Conservation (phyloP, 2,888 invertebrate genomes). For the Brachyopa scutellaris region DNA sequence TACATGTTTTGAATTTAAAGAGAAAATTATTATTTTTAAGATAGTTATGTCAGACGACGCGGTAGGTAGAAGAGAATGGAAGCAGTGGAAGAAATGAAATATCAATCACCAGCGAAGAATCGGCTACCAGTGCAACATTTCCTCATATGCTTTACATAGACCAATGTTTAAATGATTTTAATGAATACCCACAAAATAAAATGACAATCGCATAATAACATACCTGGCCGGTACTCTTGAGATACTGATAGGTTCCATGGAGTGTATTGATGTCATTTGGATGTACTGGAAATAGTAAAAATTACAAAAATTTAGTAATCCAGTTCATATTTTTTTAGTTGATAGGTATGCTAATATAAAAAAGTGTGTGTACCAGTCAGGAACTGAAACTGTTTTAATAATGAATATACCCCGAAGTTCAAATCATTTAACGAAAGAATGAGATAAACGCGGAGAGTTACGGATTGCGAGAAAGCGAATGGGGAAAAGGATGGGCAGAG, state of each 20-base stretch:
- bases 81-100: constrained; percentile 74
- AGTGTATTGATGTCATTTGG: constrained; percentile 78
- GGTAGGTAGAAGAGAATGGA: constrained; percentile 29
- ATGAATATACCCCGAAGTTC: too few relatives aligned
- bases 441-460: too few relatives aligned
- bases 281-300: constrained; percentile 76
- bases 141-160: constrained; percentile 73
- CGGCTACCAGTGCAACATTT: constrained; percentile 76
- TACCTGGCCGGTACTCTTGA: constrained; percentile 86
- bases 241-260: constrained; percentile 82
- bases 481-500: too few relatives aligned
- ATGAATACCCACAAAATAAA: constrained; percentile 68
- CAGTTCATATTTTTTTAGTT: too few relatives aligned
- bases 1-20: not conserved
- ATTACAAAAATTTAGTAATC: too few relatives aligned
- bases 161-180: constrained; percentile 60
- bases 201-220: constrained; percentile 75
- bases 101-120: constrained; percentile 79
- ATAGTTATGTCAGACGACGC: constrained; percentile 24
- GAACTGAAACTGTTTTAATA: too few relatives aligned
- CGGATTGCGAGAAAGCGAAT: too few relatives aligned
- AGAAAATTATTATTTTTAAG: constrained; percentile 11
- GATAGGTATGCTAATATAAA: too few relatives aligned
- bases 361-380: too few relatives aligned
- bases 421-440: too few relatives aligned